Percentiles rank a stretch among this genome's conserved stretches.
Evolutionary conservation across 2,888 invertebrate genomes (phyloP).

Genomic region (Schizotus pectinicornis): DNA sequence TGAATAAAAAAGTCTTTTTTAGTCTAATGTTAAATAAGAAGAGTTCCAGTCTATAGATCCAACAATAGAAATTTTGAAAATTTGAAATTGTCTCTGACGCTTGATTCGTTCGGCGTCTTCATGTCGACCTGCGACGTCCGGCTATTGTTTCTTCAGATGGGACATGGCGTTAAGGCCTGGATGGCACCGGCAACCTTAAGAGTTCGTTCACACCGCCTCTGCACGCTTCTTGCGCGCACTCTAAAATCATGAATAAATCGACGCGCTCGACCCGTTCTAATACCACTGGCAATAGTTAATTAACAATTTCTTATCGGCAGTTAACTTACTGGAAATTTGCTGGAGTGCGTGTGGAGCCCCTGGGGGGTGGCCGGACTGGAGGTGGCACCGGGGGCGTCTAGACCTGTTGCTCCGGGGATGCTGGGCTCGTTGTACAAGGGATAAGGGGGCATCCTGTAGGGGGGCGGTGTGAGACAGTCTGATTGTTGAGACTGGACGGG

Average conservation of each 20-base stretch:
- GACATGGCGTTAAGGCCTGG: constrained; percentile 9
- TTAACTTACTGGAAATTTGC: constrained; percentile 76
- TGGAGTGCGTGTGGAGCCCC: constrained; percentile 75
- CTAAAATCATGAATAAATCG: background rate
- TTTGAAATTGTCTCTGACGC: no score
- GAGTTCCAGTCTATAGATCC: no score
- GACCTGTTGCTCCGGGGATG: constrained; percentile 59
- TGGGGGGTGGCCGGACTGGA: constrained; percentile 58
- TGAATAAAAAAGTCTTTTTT: no score
- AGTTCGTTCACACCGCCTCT: constrained; percentile 41
- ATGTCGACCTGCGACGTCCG: background rate
- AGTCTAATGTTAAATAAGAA: no score
- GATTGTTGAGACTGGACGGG: constrained; percentile 56
- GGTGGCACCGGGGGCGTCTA: constrained; percentile 57
- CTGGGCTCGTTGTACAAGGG: constrained; percentile 67
- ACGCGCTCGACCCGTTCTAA: constrained; percentile 4
- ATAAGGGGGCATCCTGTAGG: constrained; percentile 74
- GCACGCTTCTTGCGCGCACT: constrained; percentile 13
- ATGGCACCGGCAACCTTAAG: constrained; percentile 37
- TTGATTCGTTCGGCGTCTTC: background rate
- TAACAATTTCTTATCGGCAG: background rate
- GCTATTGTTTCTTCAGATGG: background rate
- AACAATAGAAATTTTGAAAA: no score
- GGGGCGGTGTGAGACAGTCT: constrained; percentile 57
- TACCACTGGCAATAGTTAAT: background rate